phyloP scores from a whole-genome alignment of 35 echinoderm and acorn worm genomes.

The Ptychodera flava region DNA sequence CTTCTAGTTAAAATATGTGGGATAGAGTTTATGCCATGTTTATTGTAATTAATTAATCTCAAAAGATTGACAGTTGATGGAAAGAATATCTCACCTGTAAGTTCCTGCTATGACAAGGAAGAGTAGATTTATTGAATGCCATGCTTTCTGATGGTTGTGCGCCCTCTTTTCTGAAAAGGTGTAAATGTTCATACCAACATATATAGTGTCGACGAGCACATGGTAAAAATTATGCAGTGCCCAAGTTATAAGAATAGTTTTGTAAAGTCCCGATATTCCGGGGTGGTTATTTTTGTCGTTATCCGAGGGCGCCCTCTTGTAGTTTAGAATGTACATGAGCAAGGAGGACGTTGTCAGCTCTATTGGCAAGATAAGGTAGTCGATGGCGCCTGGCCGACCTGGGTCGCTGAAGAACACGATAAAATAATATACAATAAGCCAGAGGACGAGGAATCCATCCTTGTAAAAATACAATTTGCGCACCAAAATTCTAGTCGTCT shows the following conservation, averaged over 20 bases:
- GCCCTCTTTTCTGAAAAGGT: background rate
- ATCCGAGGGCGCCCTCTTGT: background rate
- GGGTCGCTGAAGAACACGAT: background rate
- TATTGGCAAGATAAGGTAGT: background rate
- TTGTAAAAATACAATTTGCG: background rate
- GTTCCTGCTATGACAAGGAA: background rate
- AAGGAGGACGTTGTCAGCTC: background rate
- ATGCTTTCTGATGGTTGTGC: background rate
- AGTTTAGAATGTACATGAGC: background rate
- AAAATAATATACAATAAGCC: background rate
- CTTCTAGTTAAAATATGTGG: no score
- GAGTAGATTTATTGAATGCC: background rate
- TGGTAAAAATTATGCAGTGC: background rate
- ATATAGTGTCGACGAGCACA: background rate
- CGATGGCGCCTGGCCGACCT: background rate
- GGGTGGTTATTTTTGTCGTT: background rate
- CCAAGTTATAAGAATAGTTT: background rate
- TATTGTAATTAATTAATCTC: no score
- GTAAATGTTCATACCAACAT: background rate
- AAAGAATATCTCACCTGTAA: background rate
- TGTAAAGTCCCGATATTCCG: background rate
- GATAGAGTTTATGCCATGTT: no score
- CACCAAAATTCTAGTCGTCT: background rate
- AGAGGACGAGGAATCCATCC: background rate
- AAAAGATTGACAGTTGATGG: no score